These are phyloP conservation scores for Coenonympha glycerion DNA, from an alignment of 2,888 invertebrate genomes.

Conservation along the genomic window DNA sequence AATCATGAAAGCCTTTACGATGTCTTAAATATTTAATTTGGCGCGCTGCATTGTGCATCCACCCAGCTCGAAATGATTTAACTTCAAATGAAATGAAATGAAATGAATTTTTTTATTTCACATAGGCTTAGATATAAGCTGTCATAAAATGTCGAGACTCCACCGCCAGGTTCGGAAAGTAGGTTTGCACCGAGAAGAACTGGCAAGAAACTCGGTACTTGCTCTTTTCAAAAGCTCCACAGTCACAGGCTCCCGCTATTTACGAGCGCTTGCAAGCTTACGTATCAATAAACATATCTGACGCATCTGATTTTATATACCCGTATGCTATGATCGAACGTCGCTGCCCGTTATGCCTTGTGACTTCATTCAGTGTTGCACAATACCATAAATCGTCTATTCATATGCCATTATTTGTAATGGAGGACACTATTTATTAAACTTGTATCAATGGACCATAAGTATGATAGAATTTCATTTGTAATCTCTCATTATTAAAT, in stretches of 20 bases:
- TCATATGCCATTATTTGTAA: conserved; percentile 40
- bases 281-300: conserved; percentile 31
- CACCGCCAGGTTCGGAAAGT: too few relatives aligned
- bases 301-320: conserved; percentile 31
- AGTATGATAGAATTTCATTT: neutral
- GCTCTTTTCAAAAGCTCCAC: too few relatives aligned
- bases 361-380: conserved; percentile 35
- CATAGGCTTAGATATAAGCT: too few relatives aligned
- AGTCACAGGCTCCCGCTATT: neutral
- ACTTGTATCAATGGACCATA: conserved; percentile 15
- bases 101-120: too few relatives aligned
- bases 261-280: conserved; percentile 8
- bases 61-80: too few relatives aligned
- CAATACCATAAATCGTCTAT: conserved; percentile 40
- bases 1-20: too few relatives aligned
- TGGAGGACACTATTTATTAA: conserved; percentile 28
- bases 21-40: too few relatives aligned
- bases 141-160: too few relatives aligned
- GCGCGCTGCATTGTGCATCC: too few relatives aligned
- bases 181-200: too few relatives aligned
- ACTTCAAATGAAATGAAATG: too few relatives aligned
- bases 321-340: conserved; percentile 28
- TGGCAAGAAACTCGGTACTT: too few relatives aligned
- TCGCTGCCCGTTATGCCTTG: conserved; percentile 29
- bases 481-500: neutral